Evolutionary conservation across 2,888 invertebrate genomes (phyloP), one percentile per base, ranked within the genome.

Genomic region (Sphaerophoria taeniata): DNA sequence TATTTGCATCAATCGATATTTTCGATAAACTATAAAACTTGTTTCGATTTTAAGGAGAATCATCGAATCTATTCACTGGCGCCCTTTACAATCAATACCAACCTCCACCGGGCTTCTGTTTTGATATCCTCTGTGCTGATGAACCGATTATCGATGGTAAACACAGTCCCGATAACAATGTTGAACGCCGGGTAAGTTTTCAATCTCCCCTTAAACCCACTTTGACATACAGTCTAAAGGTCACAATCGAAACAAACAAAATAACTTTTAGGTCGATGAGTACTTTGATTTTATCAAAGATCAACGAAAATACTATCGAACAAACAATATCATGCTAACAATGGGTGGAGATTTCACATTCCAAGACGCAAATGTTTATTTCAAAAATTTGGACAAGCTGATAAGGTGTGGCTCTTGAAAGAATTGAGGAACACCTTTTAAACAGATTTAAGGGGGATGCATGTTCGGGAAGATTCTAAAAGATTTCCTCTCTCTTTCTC

Each of bases 321-420:
- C 96, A 1, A 94, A 95, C 88, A 96, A 98, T 90, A 93, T 97
- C 0, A 94, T 97, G 72, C 87, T 98, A 75, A 97, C 98, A 0
- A 98, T 98, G 98, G 98, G 98, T 0, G 96, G 96, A 36, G 98
- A 98, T 92, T 98, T 98, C 90, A 96, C 96, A 7, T 98, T 96
- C 90, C 96, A 96, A 89, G 95, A 96, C 88, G 97, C 98, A 0
- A 93, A 94, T 82, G 94, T 95, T 91, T 97, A 96, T 94, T 98
- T 94, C 92, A 94, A 93, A 85, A 98, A 97, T 91, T 91, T 98
- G 91, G 98, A 98, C 91, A 96, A 95, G 91, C 92, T 98, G 58
- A 98, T 98, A 89, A 94, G 91, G 92, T 92, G 77, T 55, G 74
- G 53, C 14, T 0, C 11, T 36, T 36, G 16, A 16, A 3, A 4